Percentiles rank a stretch among this genome's conserved stretches.
phyloP scores from a whole-genome alignment of 2,888 invertebrate species.

The Drosophila infuscata region DNA sequence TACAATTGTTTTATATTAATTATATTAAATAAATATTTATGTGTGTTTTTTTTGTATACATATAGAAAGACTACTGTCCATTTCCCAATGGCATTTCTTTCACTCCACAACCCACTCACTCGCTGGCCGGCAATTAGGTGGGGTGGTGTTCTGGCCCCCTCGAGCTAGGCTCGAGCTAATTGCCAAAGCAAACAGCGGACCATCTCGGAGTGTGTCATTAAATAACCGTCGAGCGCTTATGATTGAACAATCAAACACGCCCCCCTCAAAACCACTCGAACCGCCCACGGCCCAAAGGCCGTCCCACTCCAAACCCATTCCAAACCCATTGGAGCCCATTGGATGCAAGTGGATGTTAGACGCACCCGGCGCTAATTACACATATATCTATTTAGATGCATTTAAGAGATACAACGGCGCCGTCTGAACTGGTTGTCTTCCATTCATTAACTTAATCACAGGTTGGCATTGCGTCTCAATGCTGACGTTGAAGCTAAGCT shows the following conservation, averaged over 20 bases:
- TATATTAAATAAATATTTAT: background rate
- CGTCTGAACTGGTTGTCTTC: constrained; percentile 46
- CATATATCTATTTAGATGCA: constrained; percentile 23
- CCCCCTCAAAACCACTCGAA: constrained; percentile 35
- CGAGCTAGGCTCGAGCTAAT: constrained; percentile 38
- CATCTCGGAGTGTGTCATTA: constrained; percentile 68
- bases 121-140: constrained; percentile 43
- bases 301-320: constrained; percentile 1
- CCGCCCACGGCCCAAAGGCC: constrained; percentile 71
- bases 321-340: background rate
- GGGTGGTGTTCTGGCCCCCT: background rate
- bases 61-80: background rate
- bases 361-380: constrained; percentile 71
- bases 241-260: constrained; percentile 78
- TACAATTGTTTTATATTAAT: background rate
- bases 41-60: too few relatives aligned
- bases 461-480: constrained; percentile 67
- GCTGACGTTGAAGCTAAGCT: constrained; percentile 21
- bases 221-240: constrained; percentile 55
- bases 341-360: constrained; percentile 59
- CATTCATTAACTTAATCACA: constrained; percentile 69
- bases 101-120: constrained; percentile 18
- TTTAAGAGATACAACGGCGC: constrained; percentile 16
- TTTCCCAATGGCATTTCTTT: background rate
- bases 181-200: constrained; percentile 60